Conservation (phyloP, 2,797 vertebrate genomes). For the Anguilla pacifica region DNA sequence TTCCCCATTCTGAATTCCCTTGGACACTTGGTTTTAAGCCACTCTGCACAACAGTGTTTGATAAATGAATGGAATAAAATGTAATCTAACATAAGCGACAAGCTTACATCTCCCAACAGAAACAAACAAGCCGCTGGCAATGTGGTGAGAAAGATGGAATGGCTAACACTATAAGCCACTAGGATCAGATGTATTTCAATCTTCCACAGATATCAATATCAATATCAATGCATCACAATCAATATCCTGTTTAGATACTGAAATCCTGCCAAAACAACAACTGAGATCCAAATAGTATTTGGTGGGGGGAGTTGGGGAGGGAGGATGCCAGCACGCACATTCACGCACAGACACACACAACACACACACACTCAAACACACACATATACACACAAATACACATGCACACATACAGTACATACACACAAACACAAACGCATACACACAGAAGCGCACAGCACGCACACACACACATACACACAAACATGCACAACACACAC, state of each 20-base stretch:
- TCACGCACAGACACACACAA: background rate
- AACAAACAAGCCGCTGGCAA: background rate
- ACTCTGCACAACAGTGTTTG: background rate
- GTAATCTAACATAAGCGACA: background rate
- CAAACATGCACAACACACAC: background rate
- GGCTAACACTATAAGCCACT: background rate
- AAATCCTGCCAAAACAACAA: background rate
- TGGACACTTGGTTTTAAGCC: background rate
- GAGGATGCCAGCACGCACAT: conserved; percentile 19
- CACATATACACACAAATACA: background rate
- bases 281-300: background rate
- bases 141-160: background rate
- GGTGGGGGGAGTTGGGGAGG: background rate
- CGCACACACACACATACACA: conserved; percentile 22
- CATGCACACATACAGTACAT: conserved; percentile 7
- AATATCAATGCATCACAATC: background rate
- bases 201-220: background rate
- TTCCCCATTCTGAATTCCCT: background rate
- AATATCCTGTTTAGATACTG: background rate
- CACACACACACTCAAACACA: conserved; percentile 42
- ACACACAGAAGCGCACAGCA: background rate
- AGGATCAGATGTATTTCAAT: background rate
- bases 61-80: background rate
- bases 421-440: conserved; percentile 22
- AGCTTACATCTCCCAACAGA: background rate